Conservation (phyloP, 1,140 invertebrate genomes). For the Papilio aristodemus region DNA sequence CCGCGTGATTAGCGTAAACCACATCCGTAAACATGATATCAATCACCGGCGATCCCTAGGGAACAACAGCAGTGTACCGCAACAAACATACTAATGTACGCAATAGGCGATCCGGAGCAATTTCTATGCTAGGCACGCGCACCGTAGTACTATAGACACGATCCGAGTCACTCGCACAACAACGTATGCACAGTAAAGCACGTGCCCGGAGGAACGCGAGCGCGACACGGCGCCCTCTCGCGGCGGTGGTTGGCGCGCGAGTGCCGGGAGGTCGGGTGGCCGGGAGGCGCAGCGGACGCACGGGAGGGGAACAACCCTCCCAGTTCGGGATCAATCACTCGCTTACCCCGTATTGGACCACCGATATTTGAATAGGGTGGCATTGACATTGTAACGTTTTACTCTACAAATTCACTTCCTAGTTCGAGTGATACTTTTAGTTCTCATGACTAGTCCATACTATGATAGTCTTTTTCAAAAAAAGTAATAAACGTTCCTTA, state of each 20-base stretch:
- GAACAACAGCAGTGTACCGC: constrained; percentile 61
- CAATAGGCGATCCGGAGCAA: constrained; percentile 49
- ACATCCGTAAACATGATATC: constrained; percentile 54
- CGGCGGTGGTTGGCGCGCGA: constrained; percentile 72
- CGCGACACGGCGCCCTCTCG: constrained; percentile 61
- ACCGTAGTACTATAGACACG: constrained; percentile 61
- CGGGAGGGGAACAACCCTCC: constrained; percentile 64
- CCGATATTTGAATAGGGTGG: constrained; percentile 40
- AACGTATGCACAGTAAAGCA: constrained; percentile 44
- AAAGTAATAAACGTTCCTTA: too few relatives aligned
- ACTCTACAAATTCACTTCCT: constrained; percentile 26
- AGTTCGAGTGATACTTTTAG: constrained; percentile 10
- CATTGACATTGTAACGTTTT: constrained; percentile 32
- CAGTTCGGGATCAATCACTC: constrained; percentile 65
- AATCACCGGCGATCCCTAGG: constrained; percentile 54
- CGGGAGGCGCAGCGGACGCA: constrained; percentile 40
- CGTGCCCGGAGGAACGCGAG: constrained; percentile 45
- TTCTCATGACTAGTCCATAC: background rate
- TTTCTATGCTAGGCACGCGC: constrained; percentile 67
- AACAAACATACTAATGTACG: constrained; percentile 62
- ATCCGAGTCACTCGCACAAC: constrained; percentile 61
- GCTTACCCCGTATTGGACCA: constrained; percentile 50
- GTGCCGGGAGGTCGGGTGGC: constrained; percentile 53
- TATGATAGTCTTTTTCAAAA: background rate
- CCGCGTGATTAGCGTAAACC: constrained; percentile 51